Evolutionary conservation across 2,888 invertebrate genomes (phyloP).

Genomic region (Mayetiola destructor): DNA sequence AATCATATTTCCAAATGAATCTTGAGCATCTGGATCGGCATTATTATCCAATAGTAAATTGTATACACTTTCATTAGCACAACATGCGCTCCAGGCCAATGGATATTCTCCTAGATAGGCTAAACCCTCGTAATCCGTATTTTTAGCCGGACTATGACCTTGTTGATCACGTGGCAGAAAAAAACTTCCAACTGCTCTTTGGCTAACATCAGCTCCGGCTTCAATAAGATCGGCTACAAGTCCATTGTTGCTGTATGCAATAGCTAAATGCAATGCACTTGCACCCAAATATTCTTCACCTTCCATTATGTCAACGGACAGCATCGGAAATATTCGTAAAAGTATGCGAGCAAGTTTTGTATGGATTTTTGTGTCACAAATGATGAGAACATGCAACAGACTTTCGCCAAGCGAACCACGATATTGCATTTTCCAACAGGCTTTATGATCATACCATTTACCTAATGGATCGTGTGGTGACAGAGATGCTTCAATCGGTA

Average conservation of each 20-base stretch:
- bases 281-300: conserved; percentile 95
- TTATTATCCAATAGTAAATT: conserved; percentile 83
- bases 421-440: conserved; percentile 96
- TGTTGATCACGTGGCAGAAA: conserved; percentile 94
- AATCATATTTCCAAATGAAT: conserved; percentile 95
- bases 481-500: conserved; percentile 74
- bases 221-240: conserved; percentile 85
- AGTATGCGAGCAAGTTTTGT: conserved; percentile 67
- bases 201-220: conserved; percentile 81
- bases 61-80: conserved; percentile 93
- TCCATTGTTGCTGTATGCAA: conserved; percentile 92
- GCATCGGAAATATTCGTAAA: conserved; percentile 77
- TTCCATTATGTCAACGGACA: conserved; percentile 88
- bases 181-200: conserved; percentile 83
- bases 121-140: conserved; percentile 89
- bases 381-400: conserved; percentile 83
- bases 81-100: conserved; percentile 93
- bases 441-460: conserved; percentile 80
- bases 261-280: conserved; percentile 86
- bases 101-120: conserved; percentile 97
- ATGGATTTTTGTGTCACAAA: conserved; percentile 74
- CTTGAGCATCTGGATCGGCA: conserved; percentile 90
- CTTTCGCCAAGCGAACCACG: conserved; percentile 92
- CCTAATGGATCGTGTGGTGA: conserved; percentile 75
- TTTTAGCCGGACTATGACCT: conserved; percentile 54